Conservation (phyloP, 2,888 invertebrate genomes). For the Molorchus minor region DNA sequence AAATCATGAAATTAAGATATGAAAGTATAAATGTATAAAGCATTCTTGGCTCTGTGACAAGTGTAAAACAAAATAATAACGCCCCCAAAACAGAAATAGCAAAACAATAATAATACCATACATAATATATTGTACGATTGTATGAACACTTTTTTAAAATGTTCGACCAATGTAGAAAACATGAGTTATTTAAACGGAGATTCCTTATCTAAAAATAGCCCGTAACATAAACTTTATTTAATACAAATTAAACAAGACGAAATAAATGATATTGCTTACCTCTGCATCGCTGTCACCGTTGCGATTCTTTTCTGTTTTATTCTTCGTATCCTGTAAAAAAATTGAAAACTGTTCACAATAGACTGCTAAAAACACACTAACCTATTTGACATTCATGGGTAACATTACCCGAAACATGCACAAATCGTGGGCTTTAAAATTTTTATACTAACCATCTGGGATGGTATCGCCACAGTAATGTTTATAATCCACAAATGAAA, state of each 20-base stretch:
- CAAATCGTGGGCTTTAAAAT: slow-evolving; percentile 14
- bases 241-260: slow-evolving; percentile 42
- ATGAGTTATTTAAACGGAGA: slow-evolving; percentile 41
- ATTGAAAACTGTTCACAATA: slow-evolving; percentile 46
- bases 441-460: slow-evolving; percentile 41
- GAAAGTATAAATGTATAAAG: slow-evolving; percentile 6
- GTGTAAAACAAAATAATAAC: slow-evolving; percentile 13
- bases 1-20: neutral
- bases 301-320: slow-evolving; percentile 67
- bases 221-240: slow-evolving; percentile 37
- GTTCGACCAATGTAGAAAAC: slow-evolving; percentile 24
- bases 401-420: slow-evolving; percentile 14
- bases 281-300: slow-evolving; percentile 68
- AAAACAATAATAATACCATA: slow-evolving; percentile 5
- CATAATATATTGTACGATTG: no score
- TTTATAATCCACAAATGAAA: slow-evolving; percentile 30
- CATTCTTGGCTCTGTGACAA: slow-evolving; percentile 7
- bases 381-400: slow-evolving; percentile 41
- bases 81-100: slow-evolving; percentile 21
- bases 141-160: slow-evolving; percentile 13
- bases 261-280: slow-evolving; percentile 60
- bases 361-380: slow-evolving; percentile 37
- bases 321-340: slow-evolving; percentile 69
- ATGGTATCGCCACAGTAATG: slow-evolving; percentile 21
- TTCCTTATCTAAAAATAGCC: slow-evolving; percentile 46